Percentiles rank a stretch among this genome's conserved stretches.
phyloP scores from a whole-genome alignment of 2,113 vertebrate genomes.

The Amphiprion percula region DNA sequence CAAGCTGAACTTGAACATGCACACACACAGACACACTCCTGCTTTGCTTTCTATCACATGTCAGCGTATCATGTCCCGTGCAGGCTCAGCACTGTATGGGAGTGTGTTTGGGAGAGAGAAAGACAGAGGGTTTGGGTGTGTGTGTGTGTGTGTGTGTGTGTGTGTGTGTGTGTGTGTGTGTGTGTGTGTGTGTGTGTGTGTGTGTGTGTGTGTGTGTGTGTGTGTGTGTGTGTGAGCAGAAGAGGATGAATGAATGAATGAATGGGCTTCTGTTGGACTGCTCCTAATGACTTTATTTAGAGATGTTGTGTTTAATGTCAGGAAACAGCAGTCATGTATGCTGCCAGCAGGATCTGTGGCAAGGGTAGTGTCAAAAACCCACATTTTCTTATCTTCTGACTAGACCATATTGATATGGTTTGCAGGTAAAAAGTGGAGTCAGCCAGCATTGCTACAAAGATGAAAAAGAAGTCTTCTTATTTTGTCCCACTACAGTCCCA shows the following conservation, averaged over 20 bases:
- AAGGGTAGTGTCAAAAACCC: background rate
- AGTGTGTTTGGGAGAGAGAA: conserved; percentile 23
- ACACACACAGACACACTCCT: conserved; percentile 32
- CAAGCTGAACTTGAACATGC: conserved; percentile 58
- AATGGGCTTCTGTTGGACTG: conserved; percentile 79
- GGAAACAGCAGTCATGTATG: conserved; percentile 90
- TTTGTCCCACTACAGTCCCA: background rate
- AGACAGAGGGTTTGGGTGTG: background rate
- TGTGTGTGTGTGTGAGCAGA: conserved; percentile 23
- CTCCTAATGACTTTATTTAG: conserved; percentile 92
- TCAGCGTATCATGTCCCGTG: conserved; percentile 64
- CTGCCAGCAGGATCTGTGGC: conserved; percentile 78
- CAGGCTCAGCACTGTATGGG: conserved; percentile 17
- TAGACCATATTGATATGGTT: conserved; percentile 89
- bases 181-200: too few species aligned
- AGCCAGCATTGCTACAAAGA: background rate
- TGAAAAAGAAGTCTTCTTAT: conserved; percentile 21
- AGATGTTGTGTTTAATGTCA: conserved; percentile 93
- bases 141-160: conserved; percentile 28
- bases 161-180: background rate
- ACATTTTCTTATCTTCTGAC: conserved; percentile 82
- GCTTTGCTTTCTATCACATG: conserved; percentile 74
- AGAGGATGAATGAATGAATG: conserved; percentile 60
- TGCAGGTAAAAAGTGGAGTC: conserved; percentile 79
- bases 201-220: background rate